Conservation (phyloP, 1,140 invertebrate genomes). For the Drosophila punjabiensis region DNA sequence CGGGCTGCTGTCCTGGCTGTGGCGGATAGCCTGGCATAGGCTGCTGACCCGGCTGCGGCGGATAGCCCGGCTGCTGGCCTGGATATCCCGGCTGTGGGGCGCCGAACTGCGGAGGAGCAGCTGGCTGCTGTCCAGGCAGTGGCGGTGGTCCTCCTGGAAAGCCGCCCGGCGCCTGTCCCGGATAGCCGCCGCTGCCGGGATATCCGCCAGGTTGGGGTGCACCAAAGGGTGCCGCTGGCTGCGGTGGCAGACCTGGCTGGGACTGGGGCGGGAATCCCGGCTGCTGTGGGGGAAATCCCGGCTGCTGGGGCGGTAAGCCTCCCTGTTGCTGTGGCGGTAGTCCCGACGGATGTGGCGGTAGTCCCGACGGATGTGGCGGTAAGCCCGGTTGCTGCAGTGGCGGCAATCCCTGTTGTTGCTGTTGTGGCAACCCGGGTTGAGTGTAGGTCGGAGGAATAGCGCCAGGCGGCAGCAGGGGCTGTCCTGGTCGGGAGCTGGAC, state of each 20-base stretch:
- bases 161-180: conserved; percentile 30
- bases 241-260: conserved; percentile 40
- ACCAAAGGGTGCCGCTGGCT: conserved; percentile 35
- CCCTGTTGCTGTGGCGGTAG: conserved; percentile 4
- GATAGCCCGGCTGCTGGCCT: conserved; percentile 72
- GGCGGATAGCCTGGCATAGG: conserved; percentile 60
- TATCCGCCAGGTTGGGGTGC: conserved; percentile 37
- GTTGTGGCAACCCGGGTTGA: conserved; percentile 13
- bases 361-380: conserved; percentile 19
- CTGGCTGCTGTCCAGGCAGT: conserved; percentile 27
- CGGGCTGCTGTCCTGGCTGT: conserved; percentile 57
- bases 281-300: conserved; percentile 21
- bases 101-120: conserved; percentile 34
- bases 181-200: conserved; percentile 30
- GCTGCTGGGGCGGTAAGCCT: conserved; percentile 30
- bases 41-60: conserved; percentile 58
- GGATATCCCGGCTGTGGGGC: conserved; percentile 58
- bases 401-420: conserved; percentile 33
- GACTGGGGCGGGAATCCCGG: conserved; percentile 15
- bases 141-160: conserved; percentile 64
- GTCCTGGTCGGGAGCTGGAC: conserved; percentile 38
- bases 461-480: conserved; percentile 17
- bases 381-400: conserved; percentile 23
- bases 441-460: conserved; percentile 5
- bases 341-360: conserved; percentile 29